phyloP scores from a whole-genome alignment of 2,797 vertebrate genomes.

The Agapornis canus region DNA sequence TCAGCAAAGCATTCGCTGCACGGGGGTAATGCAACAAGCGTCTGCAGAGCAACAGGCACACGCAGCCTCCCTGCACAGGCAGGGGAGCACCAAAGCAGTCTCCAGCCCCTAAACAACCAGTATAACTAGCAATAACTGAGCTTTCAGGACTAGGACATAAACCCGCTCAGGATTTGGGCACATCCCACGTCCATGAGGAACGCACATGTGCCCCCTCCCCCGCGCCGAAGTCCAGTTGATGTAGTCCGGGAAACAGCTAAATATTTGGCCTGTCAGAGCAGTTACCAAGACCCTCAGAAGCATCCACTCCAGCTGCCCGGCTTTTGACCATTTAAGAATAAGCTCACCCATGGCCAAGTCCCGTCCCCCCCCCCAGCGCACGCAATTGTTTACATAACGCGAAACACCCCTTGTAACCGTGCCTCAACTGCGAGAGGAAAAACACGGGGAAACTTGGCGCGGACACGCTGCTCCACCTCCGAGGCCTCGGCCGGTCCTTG shows the following conservation, averaged over 20 bases:
- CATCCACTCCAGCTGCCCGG: neutral
- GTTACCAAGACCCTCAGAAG: slow-evolving; percentile 30
- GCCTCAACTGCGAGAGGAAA: neutral
- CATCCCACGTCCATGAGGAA: neutral
- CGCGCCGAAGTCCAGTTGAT: slow-evolving; percentile 44
- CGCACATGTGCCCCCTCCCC: slow-evolving; percentile 10
- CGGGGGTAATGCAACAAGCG: rapidly evolving
- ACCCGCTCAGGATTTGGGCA: neutral
- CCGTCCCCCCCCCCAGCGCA: too few species aligned
- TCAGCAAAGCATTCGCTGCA: neutral
- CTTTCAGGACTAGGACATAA: slow-evolving; percentile 3
- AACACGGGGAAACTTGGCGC: neutral
- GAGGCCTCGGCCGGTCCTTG: rapidly evolving
- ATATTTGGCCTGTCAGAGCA: slow-evolving; percentile 65
- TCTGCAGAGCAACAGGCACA: neutral
- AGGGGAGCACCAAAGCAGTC: neutral
- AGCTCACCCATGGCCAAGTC: neutral
- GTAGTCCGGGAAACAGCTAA: slow-evolving; percentile 75
- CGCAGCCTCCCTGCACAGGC: neutral
- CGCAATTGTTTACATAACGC: neutral
- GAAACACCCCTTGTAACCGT: neutral
- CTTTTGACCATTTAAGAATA: slow-evolving; percentile 29
- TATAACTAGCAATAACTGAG: neutral
- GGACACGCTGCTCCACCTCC: neutral
- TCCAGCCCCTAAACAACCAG: neutral